These are phyloP conservation scores for Yoshiicerus persimilis DNA, from an alignment of 1,140 invertebrate species.

Conservation along the genomic window DNA sequence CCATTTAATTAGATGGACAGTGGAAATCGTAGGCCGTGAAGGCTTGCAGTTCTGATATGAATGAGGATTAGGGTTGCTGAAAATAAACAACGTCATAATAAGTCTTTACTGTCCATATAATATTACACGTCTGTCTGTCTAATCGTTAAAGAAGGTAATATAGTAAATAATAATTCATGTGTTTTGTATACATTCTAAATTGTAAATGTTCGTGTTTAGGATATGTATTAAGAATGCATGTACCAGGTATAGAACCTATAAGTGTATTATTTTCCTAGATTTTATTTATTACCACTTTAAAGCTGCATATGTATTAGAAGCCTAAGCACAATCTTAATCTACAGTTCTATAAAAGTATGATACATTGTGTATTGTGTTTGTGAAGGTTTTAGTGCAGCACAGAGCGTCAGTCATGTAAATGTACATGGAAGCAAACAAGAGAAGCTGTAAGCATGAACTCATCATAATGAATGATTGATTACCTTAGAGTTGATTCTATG, in stretches of 20 bases:
- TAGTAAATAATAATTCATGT: neutral
- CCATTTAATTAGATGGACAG: conserved; percentile 31
- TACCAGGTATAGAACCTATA: neutral
- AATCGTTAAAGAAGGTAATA: neutral
- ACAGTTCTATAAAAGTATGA: neutral
- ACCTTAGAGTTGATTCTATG: conserved; percentile 3
- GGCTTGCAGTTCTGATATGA: neutral
- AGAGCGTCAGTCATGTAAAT: neutral
- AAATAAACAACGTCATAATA: neutral
- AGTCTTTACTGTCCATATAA: neutral
- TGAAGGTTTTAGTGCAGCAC: neutral
- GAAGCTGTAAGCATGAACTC: conserved; percentile 8
- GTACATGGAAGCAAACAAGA: conserved; percentile 8
- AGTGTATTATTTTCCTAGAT: neutral
- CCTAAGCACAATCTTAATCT: neutral
- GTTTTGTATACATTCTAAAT: too few species aligned
- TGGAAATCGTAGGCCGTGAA: neutral
- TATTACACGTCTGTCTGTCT: neutral
- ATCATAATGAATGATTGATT: conserved; percentile 23
- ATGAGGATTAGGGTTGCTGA: neutral
- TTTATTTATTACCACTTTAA: neutral
- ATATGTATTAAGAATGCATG: neutral
- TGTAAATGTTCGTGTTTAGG: neutral
- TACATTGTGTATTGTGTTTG: neutral
- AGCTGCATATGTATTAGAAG: neutral